These are phyloP conservation scores for Ceraclea dissimilis DNA, from an alignment of 2,888 invertebrate genomes.

Conservation along the genomic window DNA sequence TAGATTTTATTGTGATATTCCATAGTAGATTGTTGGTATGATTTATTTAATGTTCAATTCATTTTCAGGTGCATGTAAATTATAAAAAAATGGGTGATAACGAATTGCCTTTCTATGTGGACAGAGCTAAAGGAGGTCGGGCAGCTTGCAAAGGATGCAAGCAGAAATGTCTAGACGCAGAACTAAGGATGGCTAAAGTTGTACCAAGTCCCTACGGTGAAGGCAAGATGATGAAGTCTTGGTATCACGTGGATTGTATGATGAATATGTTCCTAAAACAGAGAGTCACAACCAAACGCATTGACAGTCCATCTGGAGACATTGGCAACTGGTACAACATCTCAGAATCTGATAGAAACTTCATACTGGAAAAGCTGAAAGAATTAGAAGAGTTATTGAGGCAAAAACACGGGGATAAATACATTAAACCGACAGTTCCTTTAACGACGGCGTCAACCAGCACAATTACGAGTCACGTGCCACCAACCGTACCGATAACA, in stretches of 20 bases:
- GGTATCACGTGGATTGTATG: constrained; percentile 74
- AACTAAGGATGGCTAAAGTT: constrained; percentile 69
- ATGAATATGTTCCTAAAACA: constrained; percentile 74
- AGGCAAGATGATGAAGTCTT: constrained; percentile 71
- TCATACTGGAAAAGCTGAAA: constrained; percentile 55
- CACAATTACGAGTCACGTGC: constrained; percentile 27
- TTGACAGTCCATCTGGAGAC: constrained; percentile 65
- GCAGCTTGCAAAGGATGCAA: constrained; percentile 86
- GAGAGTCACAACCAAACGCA: constrained; percentile 71
- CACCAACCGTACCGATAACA: constrained; percentile 27
- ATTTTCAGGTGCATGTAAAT: too few relatives aligned
- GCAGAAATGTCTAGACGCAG: constrained; percentile 62
- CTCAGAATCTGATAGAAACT: constrained; percentile 57
- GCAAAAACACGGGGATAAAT: constrained; percentile 44
- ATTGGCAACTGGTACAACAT: constrained; percentile 69
- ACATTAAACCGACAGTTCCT: not conserved
- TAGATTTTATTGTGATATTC: too few relatives aligned
- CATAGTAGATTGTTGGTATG: too few relatives aligned
- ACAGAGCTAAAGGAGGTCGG: constrained; percentile 72
- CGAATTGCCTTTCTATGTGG: constrained; percentile 60
- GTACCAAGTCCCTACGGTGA: constrained; percentile 70
- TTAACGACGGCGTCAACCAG: constrained; percentile 31
- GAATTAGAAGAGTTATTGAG: constrained; percentile 51
- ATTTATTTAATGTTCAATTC: too few relatives aligned
- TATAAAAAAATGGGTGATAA: constrained; percentile 20